These are phyloP conservation scores for Pomacea maculata DNA, from an alignment of 1,140 invertebrate species.

Conservation along the genomic window DNA sequence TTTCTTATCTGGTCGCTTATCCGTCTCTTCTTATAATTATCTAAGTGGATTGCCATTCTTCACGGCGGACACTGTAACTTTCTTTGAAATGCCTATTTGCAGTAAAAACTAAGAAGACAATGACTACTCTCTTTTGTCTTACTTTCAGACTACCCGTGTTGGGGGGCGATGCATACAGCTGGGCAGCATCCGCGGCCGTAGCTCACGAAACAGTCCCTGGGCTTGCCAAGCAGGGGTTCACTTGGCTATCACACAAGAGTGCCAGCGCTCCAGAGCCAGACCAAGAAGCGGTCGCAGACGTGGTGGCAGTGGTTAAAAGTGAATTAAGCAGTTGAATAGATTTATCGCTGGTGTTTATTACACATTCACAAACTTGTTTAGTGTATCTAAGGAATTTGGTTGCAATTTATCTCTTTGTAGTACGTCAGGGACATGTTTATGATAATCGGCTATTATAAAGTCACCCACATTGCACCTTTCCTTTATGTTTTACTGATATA, in stretches of 20 bases:
- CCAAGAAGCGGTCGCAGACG: background rate
- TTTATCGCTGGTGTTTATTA: background rate
- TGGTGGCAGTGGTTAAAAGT: background rate
- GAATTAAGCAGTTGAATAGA: background rate
- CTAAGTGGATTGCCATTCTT: too few species aligned
- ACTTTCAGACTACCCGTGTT: background rate
- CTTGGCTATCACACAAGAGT: constrained; percentile 8
- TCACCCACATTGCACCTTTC: background rate
- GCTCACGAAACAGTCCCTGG: constrained; percentile 12
- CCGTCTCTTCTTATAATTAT: too few species aligned
- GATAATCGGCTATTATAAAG: background rate
- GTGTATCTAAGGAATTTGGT: background rate
- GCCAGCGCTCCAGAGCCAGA: background rate
- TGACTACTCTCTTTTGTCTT: background rate
- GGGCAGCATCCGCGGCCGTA: background rate
- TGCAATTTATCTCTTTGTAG: background rate
- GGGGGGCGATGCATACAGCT: constrained; percentile 13
- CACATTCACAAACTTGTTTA: background rate
- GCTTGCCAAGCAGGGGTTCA: constrained; percentile 24
- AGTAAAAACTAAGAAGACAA: background rate
- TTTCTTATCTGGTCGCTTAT: too few species aligned
- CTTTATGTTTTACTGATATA: too few species aligned
- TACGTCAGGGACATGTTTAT: background rate
- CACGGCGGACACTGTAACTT: too few species aligned
- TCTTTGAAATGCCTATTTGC: too few species aligned